phyloP scores from a whole-genome alignment of 2,888 invertebrate genomes.

The Diarsia dahlii region DNA sequence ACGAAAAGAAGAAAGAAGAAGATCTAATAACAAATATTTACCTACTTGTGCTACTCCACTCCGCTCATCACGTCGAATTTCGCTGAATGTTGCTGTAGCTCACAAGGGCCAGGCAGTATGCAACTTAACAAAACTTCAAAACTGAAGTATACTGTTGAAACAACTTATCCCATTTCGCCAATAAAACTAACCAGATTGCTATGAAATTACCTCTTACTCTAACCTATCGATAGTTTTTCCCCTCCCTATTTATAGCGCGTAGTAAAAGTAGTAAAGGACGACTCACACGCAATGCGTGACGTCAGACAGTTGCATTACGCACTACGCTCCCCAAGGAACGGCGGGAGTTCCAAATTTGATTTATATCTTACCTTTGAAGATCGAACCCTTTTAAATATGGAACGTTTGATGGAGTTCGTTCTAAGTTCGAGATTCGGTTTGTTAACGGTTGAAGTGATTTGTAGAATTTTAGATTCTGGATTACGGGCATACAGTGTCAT shows the following conservation, averaged over 20 bases:
- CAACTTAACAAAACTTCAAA: not conserved
- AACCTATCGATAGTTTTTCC: not conserved
- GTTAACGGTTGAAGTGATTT: conserved; percentile 17
- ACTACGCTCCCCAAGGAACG: conserved; percentile 52
- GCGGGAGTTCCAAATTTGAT: conserved; percentile 62
- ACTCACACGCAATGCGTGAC: conserved; percentile 65
- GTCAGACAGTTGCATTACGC: conserved; percentile 52
- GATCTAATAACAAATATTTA: too few relatives aligned
- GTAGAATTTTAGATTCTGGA: not conserved
- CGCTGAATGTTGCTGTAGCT: not conserved
- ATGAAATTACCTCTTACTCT: not conserved
- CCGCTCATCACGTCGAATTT: not conserved
- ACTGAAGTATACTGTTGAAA: not conserved
- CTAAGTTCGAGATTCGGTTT: conserved; percentile 51
- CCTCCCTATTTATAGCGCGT: conserved; percentile 53
- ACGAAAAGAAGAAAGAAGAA: too few relatives aligned
- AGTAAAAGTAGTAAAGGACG: conserved; percentile 54
- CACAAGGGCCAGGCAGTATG: not conserved
- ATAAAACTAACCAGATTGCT: not conserved
- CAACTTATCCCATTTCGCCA: not conserved
- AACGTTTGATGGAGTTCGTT: conserved; percentile 41
- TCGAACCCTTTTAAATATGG: conserved; percentile 56
- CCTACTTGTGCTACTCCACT: too few relatives aligned
- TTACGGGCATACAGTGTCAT: too few relatives aligned
- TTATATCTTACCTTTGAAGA: conserved; percentile 66